Conservation (phyloP, 2,797 vertebrate genomes). For the Pangasius larnaudii region DNA sequence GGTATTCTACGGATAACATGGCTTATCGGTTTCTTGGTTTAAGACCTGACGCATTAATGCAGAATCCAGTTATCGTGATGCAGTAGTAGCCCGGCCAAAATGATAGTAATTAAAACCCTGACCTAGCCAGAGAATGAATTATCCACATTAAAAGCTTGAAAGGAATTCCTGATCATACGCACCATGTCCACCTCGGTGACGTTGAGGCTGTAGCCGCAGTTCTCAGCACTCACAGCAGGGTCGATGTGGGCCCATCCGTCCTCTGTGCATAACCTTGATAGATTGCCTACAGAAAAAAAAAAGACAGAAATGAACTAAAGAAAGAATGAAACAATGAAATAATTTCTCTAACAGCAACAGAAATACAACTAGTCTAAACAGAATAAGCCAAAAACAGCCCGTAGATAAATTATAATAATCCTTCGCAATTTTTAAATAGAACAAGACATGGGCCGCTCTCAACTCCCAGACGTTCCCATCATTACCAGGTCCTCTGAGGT, state of each 20-base stretch:
- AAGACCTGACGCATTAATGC: neutral
- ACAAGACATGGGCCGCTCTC: neutral
- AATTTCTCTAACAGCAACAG: neutral
- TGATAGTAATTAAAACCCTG: neutral
- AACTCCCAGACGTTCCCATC: neutral
- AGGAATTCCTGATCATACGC: slow-evolving; percentile 60
- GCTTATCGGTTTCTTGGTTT: neutral
- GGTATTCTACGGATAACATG: neutral
- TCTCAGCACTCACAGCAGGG: slow-evolving; percentile 69
- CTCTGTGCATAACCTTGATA: slow-evolving; percentile 85
- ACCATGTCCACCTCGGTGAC: slow-evolving; percentile 61
- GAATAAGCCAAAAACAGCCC: slow-evolving; percentile 9
- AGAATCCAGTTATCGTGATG: neutral
- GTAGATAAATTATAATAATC: slow-evolving; percentile 24
- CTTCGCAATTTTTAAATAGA: neutral
- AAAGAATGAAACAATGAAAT: neutral
- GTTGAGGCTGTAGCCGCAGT: slow-evolving; percentile 84
- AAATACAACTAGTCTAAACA: neutral
- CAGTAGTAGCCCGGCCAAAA: neutral
- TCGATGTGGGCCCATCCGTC: slow-evolving; percentile 83
- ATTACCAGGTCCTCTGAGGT: neutral
- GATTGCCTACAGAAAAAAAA: slow-evolving; percentile 77
- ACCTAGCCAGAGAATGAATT: neutral
- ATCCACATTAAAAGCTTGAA: neutral
- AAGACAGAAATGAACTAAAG: slow-evolving; percentile 17